These are phyloP conservation scores for Linurgus olivaceus DNA, from an alignment of 2,797 vertebrate genomes.

Conservation along the genomic window DNA sequence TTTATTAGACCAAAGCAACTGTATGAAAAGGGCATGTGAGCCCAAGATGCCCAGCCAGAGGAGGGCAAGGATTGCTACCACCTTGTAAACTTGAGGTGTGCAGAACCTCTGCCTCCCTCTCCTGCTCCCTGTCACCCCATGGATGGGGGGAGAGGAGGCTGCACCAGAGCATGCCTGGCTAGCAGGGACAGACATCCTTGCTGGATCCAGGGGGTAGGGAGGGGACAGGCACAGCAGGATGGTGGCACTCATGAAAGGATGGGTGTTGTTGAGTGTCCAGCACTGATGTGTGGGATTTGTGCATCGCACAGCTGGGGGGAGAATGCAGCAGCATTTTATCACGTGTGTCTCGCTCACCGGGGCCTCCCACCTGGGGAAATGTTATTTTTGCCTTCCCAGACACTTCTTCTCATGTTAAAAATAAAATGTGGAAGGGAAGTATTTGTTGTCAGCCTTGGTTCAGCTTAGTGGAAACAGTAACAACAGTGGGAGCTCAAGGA, in stretches of 20 bases:
- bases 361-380: conserved; percentile 1
- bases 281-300: background rate
- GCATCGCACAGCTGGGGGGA: background rate
- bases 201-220: background rate
- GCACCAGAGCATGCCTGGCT: rapidly evolving
- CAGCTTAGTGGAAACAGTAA: conserved; percentile 61
- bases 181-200: background rate
- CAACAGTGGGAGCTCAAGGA: conserved; percentile 74
- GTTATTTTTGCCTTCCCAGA: conserved; percentile 23
- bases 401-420: conserved; percentile 50
- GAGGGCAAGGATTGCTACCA: background rate
- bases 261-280: background rate
- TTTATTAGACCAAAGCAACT: conserved; percentile 39
- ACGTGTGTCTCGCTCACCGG: background rate
- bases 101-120: rapidly evolving
- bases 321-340: background rate
- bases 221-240: background rate
- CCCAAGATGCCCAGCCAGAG: background rate
- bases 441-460: conserved; percentile 22
- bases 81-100: background rate
- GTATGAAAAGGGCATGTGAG: background rate
- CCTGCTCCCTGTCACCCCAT: rapidly evolving
- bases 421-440: conserved; percentile 41
- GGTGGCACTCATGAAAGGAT: rapidly evolving
- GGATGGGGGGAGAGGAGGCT: background rate